Conservation (phyloP, 2,113 vertebrate species). For the Hystrix cristata region DNA sequence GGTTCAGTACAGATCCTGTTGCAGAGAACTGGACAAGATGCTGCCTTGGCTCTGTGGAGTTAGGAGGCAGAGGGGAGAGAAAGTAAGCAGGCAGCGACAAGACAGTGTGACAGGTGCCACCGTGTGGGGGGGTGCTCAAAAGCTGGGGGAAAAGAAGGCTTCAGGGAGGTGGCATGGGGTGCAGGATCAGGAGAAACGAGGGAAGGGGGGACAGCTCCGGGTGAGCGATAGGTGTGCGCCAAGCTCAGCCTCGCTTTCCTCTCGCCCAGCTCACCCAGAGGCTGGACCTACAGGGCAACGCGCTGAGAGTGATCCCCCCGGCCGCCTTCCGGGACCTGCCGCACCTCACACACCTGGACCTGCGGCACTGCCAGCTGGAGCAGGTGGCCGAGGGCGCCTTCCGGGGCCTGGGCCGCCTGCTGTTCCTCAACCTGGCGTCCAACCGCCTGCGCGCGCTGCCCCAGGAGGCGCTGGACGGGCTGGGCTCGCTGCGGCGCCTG, state of each 20-base stretch:
- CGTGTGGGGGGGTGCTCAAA: background rate
- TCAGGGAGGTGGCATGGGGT: background rate
- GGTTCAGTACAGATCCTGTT: background rate
- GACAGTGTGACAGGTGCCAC: background rate
- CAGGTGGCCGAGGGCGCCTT: constrained; percentile 95
- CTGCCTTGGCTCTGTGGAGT: background rate
- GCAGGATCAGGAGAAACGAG: background rate
- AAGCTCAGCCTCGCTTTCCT: background rate
- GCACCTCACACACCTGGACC: constrained; percentile 93
- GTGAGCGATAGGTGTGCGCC: background rate
- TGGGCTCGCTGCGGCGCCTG: constrained; percentile 93
- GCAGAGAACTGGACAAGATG: background rate
- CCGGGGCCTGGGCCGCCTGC: constrained; percentile 92
- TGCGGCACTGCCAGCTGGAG: constrained; percentile 92
- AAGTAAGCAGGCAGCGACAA: background rate
- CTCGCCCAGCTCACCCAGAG: constrained; percentile 92
- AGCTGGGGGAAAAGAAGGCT: background rate
- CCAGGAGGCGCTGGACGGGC: constrained; percentile 96
- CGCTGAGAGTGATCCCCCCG: constrained; percentile 87
- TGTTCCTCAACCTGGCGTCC: constrained; percentile 94
- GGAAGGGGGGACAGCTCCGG: background rate
- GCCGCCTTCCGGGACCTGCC: constrained; percentile 92
- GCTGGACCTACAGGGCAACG: constrained; percentile 93
- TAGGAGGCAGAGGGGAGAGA: background rate
- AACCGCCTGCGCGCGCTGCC: constrained; percentile 93